Evolutionary conservation across 2,888 invertebrate species (phyloP), one percentile per base, ranked within the genome.

Genomic region (Linnaemya vulpina): DNA sequence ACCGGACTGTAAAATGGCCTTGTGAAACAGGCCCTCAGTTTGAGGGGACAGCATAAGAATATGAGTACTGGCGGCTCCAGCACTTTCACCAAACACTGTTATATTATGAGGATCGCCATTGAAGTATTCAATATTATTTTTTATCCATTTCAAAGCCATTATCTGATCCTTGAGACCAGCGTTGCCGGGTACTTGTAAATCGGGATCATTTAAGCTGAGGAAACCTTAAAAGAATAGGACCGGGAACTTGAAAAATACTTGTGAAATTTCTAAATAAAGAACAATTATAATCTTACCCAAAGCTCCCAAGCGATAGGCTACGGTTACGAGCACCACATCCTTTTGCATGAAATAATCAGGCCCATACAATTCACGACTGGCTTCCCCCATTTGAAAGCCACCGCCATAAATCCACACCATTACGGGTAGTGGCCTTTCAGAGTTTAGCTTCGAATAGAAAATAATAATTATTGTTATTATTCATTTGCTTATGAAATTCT

Each of bases 1-100:
- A 8, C 92, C 92, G 5, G 92, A 92, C 87, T 91, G 91, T 70
- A 91, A 22, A 58, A 92, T 92, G 7, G 90, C 91, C 83, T 91
- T 92, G 74, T 92, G 91, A 49, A 92, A 93, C 0, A 92, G 89
- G 3, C 90, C 91, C 86, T 92, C 92, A 0, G 93, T 89, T 88
- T 93, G 91, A 10, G 93, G 93, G 0, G 93, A 93, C 8, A 93
- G 88, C 89, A 93, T 91, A 84, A 93, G 89, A 20, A 92, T 92
- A 87, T 94, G 93, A 0, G 92, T 90, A 3, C 93, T 91, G 8
- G 91, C 92, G 1, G 90, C 93, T 7, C 94, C 94, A 13, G 94
- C 93, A 87, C 94, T 94, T 86, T 93, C 93, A 0, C 94, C 94
- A 89, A 94, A 93, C n/a, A 94, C 88, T 0, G 94, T 94, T 4